These are phyloP conservation scores for Dendroctonus ponderosae DNA, from an alignment of 1,140 invertebrate genomes.

Conservation along the genomic window DNA sequence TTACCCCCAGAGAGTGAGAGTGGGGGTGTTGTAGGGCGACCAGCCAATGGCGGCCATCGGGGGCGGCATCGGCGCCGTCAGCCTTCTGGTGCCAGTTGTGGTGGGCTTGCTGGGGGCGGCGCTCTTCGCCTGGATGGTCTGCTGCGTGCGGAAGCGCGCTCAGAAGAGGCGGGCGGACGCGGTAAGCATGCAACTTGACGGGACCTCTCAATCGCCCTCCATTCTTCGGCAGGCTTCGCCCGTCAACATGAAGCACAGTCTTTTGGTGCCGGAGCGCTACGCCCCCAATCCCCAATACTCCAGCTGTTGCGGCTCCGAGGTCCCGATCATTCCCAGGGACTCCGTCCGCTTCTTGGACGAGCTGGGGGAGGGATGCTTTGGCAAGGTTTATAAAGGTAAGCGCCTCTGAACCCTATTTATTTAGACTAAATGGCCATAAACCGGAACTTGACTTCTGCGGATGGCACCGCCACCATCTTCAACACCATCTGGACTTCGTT, in stretches of 20 bases:
- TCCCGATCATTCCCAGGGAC: slow-evolving; percentile 63
- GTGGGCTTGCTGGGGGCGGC: background rate
- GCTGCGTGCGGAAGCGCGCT: too few species aligned
- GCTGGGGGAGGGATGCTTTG: slow-evolving; percentile 88
- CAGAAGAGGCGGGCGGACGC: too few species aligned
- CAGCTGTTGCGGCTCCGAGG: slow-evolving; percentile 55
- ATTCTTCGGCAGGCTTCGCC: slow-evolving; percentile 49
- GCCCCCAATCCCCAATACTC: slow-evolving; percentile 77
- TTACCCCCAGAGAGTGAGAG: background rate
- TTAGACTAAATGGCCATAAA: slow-evolving; percentile 7
- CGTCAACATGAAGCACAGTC: slow-evolving; percentile 58
- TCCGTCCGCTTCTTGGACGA: slow-evolving; percentile 70
- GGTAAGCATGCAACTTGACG: too few species aligned
- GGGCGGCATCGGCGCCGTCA: background rate
- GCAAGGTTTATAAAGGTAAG: slow-evolving; percentile 86
- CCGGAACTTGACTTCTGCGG: slow-evolving; percentile 47
- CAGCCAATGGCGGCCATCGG: background rate
- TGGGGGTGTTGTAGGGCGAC: too few species aligned
- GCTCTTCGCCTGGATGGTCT: too few species aligned
- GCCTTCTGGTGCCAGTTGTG: background rate
- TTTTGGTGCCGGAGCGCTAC: slow-evolving; percentile 70
- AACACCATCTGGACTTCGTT: slow-evolving; percentile 58
- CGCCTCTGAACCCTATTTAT: background rate
- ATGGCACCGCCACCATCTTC: slow-evolving; percentile 60
- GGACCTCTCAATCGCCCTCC: background rate